phyloP scores from a whole-genome alignment of 2,113 vertebrate genomes.

The Callospermophilus lateralis region DNA sequence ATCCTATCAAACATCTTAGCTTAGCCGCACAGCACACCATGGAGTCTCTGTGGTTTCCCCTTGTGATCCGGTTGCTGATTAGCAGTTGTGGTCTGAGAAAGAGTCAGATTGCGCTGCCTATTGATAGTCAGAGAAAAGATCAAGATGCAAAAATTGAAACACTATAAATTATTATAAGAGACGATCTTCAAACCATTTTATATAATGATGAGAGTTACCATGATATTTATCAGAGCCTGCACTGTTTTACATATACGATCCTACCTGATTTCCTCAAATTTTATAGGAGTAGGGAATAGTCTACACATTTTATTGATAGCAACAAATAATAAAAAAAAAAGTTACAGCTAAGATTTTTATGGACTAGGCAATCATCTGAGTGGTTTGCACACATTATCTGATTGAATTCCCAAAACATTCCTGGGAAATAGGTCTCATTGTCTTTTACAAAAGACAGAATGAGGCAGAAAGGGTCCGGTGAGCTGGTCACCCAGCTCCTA shows the following conservation, averaged over 20 bases:
- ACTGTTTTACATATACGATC: neutral
- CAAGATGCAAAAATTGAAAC: neutral
- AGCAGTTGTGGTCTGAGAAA: neutral
- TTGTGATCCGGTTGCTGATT: neutral
- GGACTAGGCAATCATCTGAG: neutral
- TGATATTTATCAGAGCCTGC: neutral
- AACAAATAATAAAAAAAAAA: neutral
- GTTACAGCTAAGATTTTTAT: neutral
- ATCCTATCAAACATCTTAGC: neutral
- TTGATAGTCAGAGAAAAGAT: neutral
- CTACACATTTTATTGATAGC: neutral
- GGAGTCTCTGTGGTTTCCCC: accelerated
- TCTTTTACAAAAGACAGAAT: neutral
- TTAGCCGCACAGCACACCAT: too few species aligned
- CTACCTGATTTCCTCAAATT: neutral
- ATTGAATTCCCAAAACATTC: neutral
- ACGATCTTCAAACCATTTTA: neutral
- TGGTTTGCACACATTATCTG: neutral
- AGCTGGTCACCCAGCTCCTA: neutral
- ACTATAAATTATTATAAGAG: neutral
- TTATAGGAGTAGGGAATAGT: neutral
- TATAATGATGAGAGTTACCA: neutral
- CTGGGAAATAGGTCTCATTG: neutral
- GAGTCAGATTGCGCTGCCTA: neutral
- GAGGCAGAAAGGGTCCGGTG: neutral